Conservation (phyloP, 2,888 invertebrate species). For the Caenorhabditis imperialis region DNA sequence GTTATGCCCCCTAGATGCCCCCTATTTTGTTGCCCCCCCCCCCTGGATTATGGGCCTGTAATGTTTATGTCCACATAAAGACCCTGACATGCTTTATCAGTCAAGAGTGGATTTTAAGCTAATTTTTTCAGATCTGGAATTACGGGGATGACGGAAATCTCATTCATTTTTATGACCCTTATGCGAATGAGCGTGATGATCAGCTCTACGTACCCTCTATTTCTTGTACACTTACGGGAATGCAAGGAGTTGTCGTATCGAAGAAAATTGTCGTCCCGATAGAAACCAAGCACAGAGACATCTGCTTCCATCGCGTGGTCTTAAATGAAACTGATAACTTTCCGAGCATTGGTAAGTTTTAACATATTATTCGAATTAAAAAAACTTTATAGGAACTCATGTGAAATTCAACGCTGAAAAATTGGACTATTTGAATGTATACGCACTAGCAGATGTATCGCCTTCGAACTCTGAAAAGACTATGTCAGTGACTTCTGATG, state of each 20-base stretch:
- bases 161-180: not conserved
- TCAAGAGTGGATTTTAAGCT: too few relatives aligned
- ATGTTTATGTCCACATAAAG: too few relatives aligned
- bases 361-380: too few relatives aligned
- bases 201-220: not conserved
- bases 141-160: constrained; percentile 8
- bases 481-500: not conserved
- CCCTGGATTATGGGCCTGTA: too few relatives aligned
- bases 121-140: constrained; percentile 15
- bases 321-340: constrained; percentile 5
- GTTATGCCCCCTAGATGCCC: too few relatives aligned
- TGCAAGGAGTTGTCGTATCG: constrained; percentile 24
- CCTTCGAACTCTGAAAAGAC: not conserved
- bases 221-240: constrained; percentile 1
- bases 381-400: constrained; percentile 8
- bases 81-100: too few relatives aligned
- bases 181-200: not conserved
- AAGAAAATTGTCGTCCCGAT: constrained; percentile 13
- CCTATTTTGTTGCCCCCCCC: too few relatives aligned
- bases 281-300: not conserved
- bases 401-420: constrained; percentile 23
- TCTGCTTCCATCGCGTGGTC: constrained; percentile 32
- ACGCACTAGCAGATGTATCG: not conserved
- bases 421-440: constrained; percentile 21
- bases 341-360: constrained; percentile 14